Base-by-base conservation (phyloP, 2,888 invertebrate genomes). In the Sisyra terminalis region DNA sequence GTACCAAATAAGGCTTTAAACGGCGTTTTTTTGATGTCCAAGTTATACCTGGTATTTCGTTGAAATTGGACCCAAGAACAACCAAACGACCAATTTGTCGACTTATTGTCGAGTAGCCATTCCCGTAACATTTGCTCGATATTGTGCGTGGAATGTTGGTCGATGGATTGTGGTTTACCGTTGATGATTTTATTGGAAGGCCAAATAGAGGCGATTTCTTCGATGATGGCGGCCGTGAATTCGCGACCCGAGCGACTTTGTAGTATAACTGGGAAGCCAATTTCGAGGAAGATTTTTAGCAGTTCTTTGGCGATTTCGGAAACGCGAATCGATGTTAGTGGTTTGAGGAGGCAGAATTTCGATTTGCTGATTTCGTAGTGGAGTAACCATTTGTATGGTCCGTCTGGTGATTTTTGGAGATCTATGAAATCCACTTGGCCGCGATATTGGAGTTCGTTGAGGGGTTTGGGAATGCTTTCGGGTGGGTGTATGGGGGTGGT, bases 371-470 rank as follows among this genome's bases (percentile, higher is more conserved):
- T 40, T 29, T 44, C 10, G 11, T 38, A 39, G 7, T 38, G 9
- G 2, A 37, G 31, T 4, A 45, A 17, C 31, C 13, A 42, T 32
- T 36, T 36, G 15, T 14, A 36, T 3, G 13, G 14, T 4, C 14
- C 24, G 13, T 36, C 36, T 5, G 36, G 36, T 36, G 14, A 3
- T 35, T 8, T 17, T 14, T 35, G 35, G 16, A 46, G 44, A 44
- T 48, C 44, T 40, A 48, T 31, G 30, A 47, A 43, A 45, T 46
- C 40, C 37, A 42, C 46, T 39, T 48, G 41, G 34, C 46, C 42
- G 40, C 47, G 39, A 29, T 46, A 36, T 9, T 47, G 47, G 35
- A 46, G 43, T 29, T 44, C 40, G 30, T 44, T 39, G 13, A 47
- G 46, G 17, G 47, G 30, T 37, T 40, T 10, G 6, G 34, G 34